Evolutionary conservation across 1,140 invertebrate genomes (phyloP).

Genomic region (Drosophila virilis): DNA sequence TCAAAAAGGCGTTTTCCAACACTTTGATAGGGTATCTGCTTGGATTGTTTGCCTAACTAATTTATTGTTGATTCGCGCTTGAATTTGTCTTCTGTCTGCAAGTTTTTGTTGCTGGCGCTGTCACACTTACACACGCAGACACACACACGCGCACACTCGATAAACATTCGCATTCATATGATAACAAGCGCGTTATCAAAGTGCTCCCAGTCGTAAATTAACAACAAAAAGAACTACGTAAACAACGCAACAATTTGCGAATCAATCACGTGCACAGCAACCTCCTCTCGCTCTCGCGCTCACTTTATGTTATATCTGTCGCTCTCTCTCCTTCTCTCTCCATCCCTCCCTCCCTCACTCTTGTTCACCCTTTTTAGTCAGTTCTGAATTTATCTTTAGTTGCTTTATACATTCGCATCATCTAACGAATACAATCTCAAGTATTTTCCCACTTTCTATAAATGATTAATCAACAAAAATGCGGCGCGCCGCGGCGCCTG

Average conservation of each 20-base stretch:
- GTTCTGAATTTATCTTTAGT: constrained; percentile 18
- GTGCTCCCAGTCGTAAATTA: constrained; percentile 41
- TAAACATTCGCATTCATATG: constrained; percentile 54
- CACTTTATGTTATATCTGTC: not conserved
- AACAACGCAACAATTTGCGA: constrained; percentile 44
- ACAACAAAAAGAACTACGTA: constrained; percentile 33
- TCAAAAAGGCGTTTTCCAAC: too few relatives aligned
- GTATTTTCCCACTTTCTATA: constrained; percentile 13
- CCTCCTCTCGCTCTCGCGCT: not conserved
- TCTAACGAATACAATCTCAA: constrained; percentile 32
- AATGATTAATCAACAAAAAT: constrained; percentile 11
- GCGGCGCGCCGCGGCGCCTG: not conserved
- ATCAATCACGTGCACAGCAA: constrained; percentile 46
- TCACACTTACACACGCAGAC: not conserved
- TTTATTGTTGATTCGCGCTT: constrained; percentile 46
- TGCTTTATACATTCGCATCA: constrained; percentile 20
- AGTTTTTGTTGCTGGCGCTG: constrained; percentile 35
- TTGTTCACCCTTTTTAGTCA: constrained; percentile 2
- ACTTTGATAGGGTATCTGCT: constrained; percentile 9
- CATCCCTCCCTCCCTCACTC: constrained; percentile 2
- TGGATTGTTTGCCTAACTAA: constrained; percentile 7
- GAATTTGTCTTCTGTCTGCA: constrained; percentile 38
- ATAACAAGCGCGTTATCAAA: constrained; percentile 68
- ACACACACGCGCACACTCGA: constrained; percentile 27
- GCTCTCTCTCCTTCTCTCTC: not conserved